Base-by-base conservation (phyloP, 2,113 vertebrate genomes). In the Daubentonia madagascariensis region DNA sequence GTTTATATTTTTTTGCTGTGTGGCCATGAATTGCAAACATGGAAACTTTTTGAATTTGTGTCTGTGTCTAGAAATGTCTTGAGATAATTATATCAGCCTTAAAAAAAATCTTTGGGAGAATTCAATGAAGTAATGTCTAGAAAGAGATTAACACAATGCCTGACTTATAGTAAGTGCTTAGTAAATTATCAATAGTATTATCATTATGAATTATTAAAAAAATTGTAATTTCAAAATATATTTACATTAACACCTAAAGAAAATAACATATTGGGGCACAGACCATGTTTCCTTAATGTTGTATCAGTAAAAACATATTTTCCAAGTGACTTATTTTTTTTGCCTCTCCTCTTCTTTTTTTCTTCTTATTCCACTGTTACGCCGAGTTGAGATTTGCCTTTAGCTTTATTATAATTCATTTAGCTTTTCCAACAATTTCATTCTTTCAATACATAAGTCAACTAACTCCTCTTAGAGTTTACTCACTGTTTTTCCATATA, bases 91-190 rank as follows among this genome's bases (percentile, higher is more conserved):
- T 37, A 43, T 11, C n/a, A 80, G 48, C 43, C 22, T 85, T 59
- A 75, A 18, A 89, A 16, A 89, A 48, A 37, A 63, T 81, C 57
- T 57, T 65, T 85, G 35, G 48, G 25, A 91, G 43, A 20, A 54
- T 48, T 91, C 70, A 85, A 81, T 91, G 94, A 95, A 94, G 81
- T 93, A 83, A 96, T 78, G 65, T 95, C 86, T 96, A 89, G 43
- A 65, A 54, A 50, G 22, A 88, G 45, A 96, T 95, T 70, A 96
- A 70, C 57, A 96, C 40, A 75, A 65, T 57, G 37, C n/a, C 20
- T 86, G 40, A 6, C 16, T 91, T 67, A 76, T 18, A 92, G 45
- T 87, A 84, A 85, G 23, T 85, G 35, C n/a, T 96, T 45, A 85
- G 45, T 85, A 85, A 92, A 93, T 92, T 94, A 90, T 72, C 59